Evolutionary conservation across 92 coral and sea anemone genomes (phyloP).

Genomic region (Zoanthus solanderi): DNA sequence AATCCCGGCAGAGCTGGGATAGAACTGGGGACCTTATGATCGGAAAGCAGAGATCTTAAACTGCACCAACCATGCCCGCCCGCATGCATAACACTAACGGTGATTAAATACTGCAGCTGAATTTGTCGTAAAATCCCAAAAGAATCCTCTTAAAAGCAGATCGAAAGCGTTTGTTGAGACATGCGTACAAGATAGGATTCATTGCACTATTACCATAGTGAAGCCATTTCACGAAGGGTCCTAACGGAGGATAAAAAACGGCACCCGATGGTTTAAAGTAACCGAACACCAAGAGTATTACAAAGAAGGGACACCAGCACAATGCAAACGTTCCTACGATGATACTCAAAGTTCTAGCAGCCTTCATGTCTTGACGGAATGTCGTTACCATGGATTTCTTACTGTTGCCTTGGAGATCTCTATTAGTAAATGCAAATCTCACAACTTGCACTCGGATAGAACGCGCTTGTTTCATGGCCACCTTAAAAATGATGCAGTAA

Average conservation of each 20-base stretch:
- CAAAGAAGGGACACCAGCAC: conserved; percentile 83
- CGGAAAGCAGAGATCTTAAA: too few species aligned
- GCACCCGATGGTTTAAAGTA: conserved; percentile 40
- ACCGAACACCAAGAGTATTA: conserved; percentile 37
- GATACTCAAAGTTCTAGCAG: conserved; percentile 85
- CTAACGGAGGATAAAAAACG: neutral
- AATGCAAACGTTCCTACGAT: conserved; percentile 76
- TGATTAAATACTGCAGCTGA: neutral
- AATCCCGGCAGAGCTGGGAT: too few species aligned
- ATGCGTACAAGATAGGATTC: conserved; percentile 83
- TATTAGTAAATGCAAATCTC: conserved; percentile 46
- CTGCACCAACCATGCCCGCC: too few species aligned
- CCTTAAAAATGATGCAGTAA: conserved; percentile 75
- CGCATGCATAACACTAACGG: too few species aligned
- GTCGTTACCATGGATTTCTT: conserved; percentile 44
- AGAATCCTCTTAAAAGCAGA: conserved; percentile 66
- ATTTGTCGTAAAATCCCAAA: conserved; percentile 29
- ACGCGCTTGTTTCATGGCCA: conserved; percentile 80
- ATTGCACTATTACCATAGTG: conserved; percentile 78
- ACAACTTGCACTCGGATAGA: conserved; percentile 66
- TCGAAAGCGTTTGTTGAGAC: conserved; percentile 76
- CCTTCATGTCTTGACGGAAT: conserved; percentile 76
- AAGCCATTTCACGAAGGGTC: conserved; percentile 66
- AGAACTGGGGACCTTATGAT: too few species aligned
- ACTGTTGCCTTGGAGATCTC: conserved; percentile 39